Base-by-base conservation (phyloP, 2,113 vertebrate species). In the Typhlomys cinereus region DNA sequence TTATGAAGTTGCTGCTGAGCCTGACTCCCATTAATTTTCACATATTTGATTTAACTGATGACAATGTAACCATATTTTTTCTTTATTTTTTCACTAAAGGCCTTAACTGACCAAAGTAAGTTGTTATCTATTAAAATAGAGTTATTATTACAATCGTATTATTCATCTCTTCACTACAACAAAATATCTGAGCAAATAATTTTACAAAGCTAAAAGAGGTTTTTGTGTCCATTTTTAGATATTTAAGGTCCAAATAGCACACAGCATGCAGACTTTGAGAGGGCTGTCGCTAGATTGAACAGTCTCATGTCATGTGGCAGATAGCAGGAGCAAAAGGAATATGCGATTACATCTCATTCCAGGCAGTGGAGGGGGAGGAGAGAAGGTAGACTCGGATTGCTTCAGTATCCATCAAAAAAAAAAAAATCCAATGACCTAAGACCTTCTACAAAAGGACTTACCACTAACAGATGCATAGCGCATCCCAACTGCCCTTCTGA, bases 81-180 rank as follows among this genome's bases (percentile, higher is more conserved):
- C 75, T 70, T 66, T 79, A 74, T 21, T 71, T 27, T 36, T 70
- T 83, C 48, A 44, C 39, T 64, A 88, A 92, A 88, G 54, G 18
- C 11, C 59, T 74, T 86, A 54, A 31, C 44, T 3, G 79, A 76
- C 7, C 44, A 59, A 75, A 80, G 41, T 81, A 66, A 64, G 44
- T 57, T 59, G 80, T 87, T 62, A 66, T 8, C 23, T 31, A 66
- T 34, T 90, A 73, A 39, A 78, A 41, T 2, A 15, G 27, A 85
- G 57, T 93, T n/a, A 80, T 80, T 66, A 88, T 81, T 64, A 75
- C 84, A 91, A 88, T 39, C 50, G 29, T 59, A 48, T 48, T 85
- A 39, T 3, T 34, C 34, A 85, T n/a, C 10, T 29, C 61, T 54
- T 59, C 11, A 46, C 8, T 69, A 25, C 44, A 78, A 46, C 36